Evolutionary conservation across 2,888 invertebrate species (phyloP).

Genomic region (Acholoe squamosa): DNA sequence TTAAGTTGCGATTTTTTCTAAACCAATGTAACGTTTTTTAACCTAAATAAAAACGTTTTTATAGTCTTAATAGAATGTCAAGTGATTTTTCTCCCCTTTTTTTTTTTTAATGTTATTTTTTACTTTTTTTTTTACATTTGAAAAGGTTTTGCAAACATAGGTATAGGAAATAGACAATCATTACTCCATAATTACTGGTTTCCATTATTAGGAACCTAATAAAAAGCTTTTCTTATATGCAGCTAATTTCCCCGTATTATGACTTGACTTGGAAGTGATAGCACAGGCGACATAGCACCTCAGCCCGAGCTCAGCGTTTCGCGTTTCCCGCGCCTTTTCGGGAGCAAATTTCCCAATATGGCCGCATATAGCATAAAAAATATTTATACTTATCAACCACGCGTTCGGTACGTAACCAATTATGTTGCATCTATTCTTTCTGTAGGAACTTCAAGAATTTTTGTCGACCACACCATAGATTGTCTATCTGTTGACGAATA

Average conservation of each 20-base stretch:
- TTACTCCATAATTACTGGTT: too few species aligned
- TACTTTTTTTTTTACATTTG: too few species aligned
- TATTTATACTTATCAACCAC: not conserved
- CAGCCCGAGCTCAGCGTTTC: not conserved
- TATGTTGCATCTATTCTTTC: not conserved
- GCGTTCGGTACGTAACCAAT: not conserved
- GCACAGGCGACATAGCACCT: not conserved
- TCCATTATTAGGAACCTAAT: too few species aligned
- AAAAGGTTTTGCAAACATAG: too few species aligned
- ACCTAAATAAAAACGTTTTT: too few species aligned
- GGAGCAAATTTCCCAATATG: not conserved
- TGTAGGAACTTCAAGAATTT: not conserved
- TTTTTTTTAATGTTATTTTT: too few species aligned
- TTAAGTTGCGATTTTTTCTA: too few species aligned
- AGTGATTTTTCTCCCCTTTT: too few species aligned
- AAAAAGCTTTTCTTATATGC: too few species aligned
- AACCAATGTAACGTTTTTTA: too few species aligned
- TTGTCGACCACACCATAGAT: not conserved
- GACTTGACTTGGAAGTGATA: not conserved
- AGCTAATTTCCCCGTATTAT: not conserved
- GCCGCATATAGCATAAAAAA: not conserved
- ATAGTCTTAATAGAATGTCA: too few species aligned
- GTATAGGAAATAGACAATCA: too few species aligned
- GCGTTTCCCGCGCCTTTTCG: slow-evolving; percentile 1
- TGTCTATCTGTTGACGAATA: not conserved